Base-by-base conservation (phyloP, 2,113 vertebrate species). In the Rhombomys opimus region DNA sequence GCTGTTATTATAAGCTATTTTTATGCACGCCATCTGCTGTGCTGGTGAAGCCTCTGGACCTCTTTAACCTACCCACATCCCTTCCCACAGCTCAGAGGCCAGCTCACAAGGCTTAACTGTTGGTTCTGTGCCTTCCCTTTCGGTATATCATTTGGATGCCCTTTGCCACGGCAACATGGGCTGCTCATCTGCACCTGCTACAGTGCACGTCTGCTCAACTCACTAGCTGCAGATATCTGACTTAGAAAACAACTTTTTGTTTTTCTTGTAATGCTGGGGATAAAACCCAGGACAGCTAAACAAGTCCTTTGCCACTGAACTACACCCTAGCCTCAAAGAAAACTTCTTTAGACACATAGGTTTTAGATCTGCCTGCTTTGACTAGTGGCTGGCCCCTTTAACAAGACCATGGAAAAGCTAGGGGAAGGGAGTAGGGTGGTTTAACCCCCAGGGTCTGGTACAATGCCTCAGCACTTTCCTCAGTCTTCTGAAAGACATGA, bases 151-250 rank as follows among this genome's bases (percentile, higher is more conserved):
- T 15, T 76, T 25, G n/a, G 67, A 10, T 18, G 7, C 52, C 30
- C 63, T 41, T 10, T 12, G 0, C 22, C 4, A 0, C 0, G 20
- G 27, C 22, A n/a, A 72, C 2, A 30, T 3, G 30, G 61, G 65
- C 59, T 0, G 82, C 38, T 85, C 61, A 46, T 46, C 9, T 0
- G 68, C 61, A 46, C 27, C 41, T 25, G 10, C 17, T 14, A 11
- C 7, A 13, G 25, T 22, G 41, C 1, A 7, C 0, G 27, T 5
- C 35, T 38, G 13, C 38, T 41, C 41, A 22, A 9, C 63, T 87
- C 41, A 41, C 18, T 61, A 54, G 59, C 67, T 63, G 17, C 0
- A 57, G n/a, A 38, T 1, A 59, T 3, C n/a, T 81, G 86, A 38
- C 82, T 81, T 23, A n/a, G 23, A 32, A 57, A 93, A 32, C 18